Evolutionary conservation across 2,888 invertebrate species (phyloP).

Genomic region (Scotopteryx bipunctaria): DNA sequence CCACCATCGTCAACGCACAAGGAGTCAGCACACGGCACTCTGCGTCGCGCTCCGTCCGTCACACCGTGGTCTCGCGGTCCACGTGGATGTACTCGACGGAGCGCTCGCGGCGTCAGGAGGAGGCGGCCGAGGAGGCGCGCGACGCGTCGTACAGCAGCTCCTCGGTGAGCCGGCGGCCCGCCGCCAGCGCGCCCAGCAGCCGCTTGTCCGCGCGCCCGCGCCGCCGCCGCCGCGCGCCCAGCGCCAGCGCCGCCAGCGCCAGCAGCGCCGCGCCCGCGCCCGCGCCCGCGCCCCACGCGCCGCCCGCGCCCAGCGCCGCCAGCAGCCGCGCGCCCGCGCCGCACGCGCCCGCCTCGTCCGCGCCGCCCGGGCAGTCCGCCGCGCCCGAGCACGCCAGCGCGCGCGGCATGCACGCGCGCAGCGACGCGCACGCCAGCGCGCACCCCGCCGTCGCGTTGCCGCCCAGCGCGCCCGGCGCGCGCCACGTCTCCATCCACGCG

Average conservation of each 20-base stretch:
- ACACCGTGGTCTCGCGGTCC: conserved; percentile 96
- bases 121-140: conserved; percentile 79
- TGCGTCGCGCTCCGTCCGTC: conserved; percentile 74
- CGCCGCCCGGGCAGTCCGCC: conserved; percentile 60
- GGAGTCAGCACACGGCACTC: no score
- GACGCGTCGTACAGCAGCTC: conserved; percentile 87
- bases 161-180: conserved; percentile 86
- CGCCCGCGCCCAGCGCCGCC: conserved; percentile 85
- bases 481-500: conserved; percentile 85
- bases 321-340: conserved; percentile 71
- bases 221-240: conserved; percentile 78
- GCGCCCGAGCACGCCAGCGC: conserved; percentile 90
- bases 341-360: conserved; percentile 85
- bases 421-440: conserved; percentile 84
- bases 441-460: conserved; percentile 60
- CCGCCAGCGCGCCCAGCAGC: conserved; percentile 84
- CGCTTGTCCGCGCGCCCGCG: conserved; percentile 82
- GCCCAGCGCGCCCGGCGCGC: conserved; percentile 40
- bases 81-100: conserved; percentile 96
- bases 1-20: no score
- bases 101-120: conserved; percentile 95
- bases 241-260: conserved; percentile 67
- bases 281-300: conserved; percentile 82
- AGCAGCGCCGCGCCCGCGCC: conserved; percentile 77
- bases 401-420: conserved; percentile 90